These are phyloP conservation scores for Mizuhopecten yessoensis DNA, from an alignment of 1,140 invertebrate genomes.

Conservation along the genomic window DNA sequence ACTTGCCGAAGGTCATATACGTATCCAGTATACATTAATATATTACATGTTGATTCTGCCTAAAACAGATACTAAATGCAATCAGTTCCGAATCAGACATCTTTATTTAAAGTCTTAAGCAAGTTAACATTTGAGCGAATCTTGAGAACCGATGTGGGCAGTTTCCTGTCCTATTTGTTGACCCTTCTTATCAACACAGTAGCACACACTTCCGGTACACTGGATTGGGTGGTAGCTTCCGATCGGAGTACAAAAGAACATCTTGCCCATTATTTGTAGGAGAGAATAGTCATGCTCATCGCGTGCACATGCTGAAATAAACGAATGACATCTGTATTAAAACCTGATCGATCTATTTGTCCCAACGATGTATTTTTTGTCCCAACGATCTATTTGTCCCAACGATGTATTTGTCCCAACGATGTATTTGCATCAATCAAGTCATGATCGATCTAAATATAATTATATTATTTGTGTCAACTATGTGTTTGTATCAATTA, in stretches of 20 bases:
- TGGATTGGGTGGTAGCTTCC: background rate
- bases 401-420: background rate
- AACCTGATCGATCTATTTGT: background rate
- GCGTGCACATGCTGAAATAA: background rate
- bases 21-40: too few relatives aligned
- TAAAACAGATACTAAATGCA: too few relatives aligned
- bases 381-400: background rate
- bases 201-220: conserved; percentile 10
- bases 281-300: background rate
- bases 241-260: background rate
- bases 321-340: too few relatives aligned
- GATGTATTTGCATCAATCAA: background rate
- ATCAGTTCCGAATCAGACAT: too few relatives aligned
- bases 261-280: background rate
- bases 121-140: background rate
- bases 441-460: too few relatives aligned
- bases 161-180: background rate
- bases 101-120: too few relatives aligned
- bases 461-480: too few relatives aligned
- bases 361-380: background rate
- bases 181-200: background rate
- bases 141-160: background rate
- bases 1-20: too few relatives aligned
- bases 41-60: too few relatives aligned
- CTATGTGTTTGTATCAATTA: too few relatives aligned